phyloP scores from a whole-genome alignment of 1,140 invertebrate species.

The Globodera ellingtonae region DNA sequence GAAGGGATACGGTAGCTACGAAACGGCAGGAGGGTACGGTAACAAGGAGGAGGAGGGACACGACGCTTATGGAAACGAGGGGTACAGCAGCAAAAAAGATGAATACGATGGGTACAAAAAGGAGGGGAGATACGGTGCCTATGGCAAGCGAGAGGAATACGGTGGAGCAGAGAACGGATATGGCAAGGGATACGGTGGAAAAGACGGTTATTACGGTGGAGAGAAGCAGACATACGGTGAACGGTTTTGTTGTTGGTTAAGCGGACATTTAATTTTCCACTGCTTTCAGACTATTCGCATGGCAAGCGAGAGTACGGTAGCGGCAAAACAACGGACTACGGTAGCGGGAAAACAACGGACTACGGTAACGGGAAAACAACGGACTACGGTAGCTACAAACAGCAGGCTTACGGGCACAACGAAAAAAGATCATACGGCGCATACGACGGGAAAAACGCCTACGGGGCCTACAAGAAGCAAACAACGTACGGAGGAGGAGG shows the following conservation, averaged over 20 bases:
- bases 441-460: neutral
- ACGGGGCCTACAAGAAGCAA: neutral
- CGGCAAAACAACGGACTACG: neutral
- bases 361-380: neutral
- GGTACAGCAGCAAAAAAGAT: neutral
- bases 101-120: neutral
- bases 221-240: neutral
- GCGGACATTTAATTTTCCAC: too few species aligned
- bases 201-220: too few species aligned
- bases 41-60: neutral
- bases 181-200: neutral
- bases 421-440: too few species aligned
- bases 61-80: too few species aligned
- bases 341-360: neutral
- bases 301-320: neutral
- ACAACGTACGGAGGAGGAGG: neutral
- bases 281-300: neutral
- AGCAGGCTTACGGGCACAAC: neutral
- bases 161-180: neutral
- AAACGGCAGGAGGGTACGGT: neutral
- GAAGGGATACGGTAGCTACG: neutral
- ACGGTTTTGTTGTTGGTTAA: neutral
- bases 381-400: neutral
- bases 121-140: neutral
- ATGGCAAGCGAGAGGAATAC: neutral